phyloP scores from a whole-genome alignment of 2,113 vertebrate species.

The Seriola dumerili region DNA sequence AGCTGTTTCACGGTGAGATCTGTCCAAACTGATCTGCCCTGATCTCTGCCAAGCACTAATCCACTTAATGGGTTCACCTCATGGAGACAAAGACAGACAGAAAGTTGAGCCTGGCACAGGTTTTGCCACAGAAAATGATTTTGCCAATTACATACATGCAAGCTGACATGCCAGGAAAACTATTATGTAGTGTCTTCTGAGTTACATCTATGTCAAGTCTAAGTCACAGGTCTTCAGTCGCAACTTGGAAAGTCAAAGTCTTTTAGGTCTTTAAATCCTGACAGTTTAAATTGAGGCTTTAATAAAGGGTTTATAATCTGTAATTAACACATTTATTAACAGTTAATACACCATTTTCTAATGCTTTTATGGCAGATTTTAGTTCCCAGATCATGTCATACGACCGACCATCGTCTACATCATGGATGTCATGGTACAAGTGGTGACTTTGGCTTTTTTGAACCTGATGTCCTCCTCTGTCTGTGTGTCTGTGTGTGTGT shows the following conservation, averaged over 20 bases:
- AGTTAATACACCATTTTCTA: too few relatives aligned
- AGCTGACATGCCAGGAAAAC: constrained; percentile 9
- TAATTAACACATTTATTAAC: too few relatives aligned
- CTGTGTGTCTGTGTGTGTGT: too few relatives aligned
- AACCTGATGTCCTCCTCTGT: too few relatives aligned
- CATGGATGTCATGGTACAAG: too few relatives aligned
- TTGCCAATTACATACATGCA: constrained; percentile 35
- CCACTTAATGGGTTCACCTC: constrained; percentile 37
- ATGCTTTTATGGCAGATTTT: too few relatives aligned
- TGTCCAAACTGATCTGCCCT: constrained; percentile 45
- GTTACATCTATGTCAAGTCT: not conserved
- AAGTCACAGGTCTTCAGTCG: not conserved
- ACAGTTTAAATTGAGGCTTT: not conserved
- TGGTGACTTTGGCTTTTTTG: too few relatives aligned
- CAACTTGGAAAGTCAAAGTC: not conserved
- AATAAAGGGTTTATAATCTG: not conserved
- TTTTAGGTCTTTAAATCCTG: not conserved
- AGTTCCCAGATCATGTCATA: too few relatives aligned
- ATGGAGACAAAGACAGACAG: not conserved
- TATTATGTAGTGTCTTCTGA: not conserved
- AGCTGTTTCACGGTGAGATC: constrained; percentile 34
- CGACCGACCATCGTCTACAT: too few relatives aligned
- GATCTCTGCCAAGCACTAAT: constrained; percentile 44
- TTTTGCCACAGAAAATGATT: constrained; percentile 29
- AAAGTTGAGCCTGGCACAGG: not conserved